Conservation (phyloP, 2,888 invertebrate genomes). For the Clunio marinus region DNA sequence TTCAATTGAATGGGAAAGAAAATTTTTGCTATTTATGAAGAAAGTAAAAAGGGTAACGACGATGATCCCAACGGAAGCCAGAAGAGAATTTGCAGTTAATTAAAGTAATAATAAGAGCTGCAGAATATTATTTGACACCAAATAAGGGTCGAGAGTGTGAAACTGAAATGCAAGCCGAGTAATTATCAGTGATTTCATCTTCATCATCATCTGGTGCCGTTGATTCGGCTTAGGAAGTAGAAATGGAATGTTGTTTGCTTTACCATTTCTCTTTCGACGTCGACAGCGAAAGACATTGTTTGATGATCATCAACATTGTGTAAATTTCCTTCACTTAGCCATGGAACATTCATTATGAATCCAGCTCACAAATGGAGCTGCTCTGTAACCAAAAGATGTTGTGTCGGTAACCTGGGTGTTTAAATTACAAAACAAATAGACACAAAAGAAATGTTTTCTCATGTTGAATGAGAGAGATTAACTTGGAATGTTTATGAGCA, state of each 20-base stretch:
- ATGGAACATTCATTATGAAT: constrained; percentile 35
- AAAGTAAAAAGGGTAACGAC: constrained; percentile 18
- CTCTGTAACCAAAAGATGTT: not conserved
- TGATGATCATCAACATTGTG: constrained; percentile 22
- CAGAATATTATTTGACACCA: not conserved
- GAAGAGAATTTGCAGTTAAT: constrained; percentile 34
- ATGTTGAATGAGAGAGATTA: constrained; percentile 18
- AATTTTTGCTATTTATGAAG: not conserved
- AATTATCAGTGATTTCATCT: constrained; percentile 18
- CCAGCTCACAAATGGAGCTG: constrained; percentile 28
- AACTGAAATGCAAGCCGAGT: constrained; percentile 22
- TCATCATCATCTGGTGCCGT: not conserved
- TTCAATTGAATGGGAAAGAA: not conserved
- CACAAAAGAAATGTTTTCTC: constrained; percentile 22
- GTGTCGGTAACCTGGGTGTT: constrained; percentile 29
- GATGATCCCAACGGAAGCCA: not conserved
- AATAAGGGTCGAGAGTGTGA: not conserved
- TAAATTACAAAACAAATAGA: constrained; percentile 36
- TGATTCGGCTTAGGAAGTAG: constrained; percentile 17
- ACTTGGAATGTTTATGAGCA: constrained; percentile 15
- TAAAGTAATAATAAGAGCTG: constrained; percentile 31
- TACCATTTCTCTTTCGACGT: constrained; percentile 21
- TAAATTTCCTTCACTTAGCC: constrained; percentile 31
- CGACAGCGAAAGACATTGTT: not conserved
- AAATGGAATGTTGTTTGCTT: constrained; percentile 33